Evolutionary conservation across 2,797 vertebrate genomes (phyloP).

Genomic region (Catamblyrhynchus diadema): DNA sequence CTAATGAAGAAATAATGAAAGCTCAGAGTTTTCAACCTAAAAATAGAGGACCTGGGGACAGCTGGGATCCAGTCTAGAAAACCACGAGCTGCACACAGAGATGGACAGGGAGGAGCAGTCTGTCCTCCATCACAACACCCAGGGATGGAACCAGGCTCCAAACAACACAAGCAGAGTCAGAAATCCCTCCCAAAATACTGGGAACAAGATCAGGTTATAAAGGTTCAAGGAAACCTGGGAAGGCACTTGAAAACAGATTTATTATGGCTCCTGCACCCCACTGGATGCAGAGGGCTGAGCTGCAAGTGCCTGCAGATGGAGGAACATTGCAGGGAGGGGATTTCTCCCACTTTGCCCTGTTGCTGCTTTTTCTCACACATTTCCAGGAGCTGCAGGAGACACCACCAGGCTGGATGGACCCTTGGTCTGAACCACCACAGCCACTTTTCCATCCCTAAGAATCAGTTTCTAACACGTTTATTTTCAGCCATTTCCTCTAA

Average conservation of each 20-base stretch:
- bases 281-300: background rate
- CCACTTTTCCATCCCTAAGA: background rate
- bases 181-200: background rate
- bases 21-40: background rate
- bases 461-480: background rate
- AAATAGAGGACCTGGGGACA: background rate
- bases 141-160: background rate
- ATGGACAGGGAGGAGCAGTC: background rate
- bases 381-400: background rate
- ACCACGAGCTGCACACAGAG: background rate
- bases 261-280: background rate
- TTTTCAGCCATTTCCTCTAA: slow-evolving; percentile 24
- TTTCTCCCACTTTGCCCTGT: background rate
- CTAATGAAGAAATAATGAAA: background rate
- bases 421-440: background rate
- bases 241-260: background rate
- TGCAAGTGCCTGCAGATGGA: background rate
- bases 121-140: background rate
- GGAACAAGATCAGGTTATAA: background rate
- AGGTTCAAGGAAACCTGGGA: background rate
- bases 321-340: background rate
- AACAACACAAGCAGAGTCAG: background rate
- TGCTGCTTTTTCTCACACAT: background rate
- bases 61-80: background rate
- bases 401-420: background rate